Conservation (phyloP, 2,113 vertebrate species). For the Ceratotherium simum region DNA sequence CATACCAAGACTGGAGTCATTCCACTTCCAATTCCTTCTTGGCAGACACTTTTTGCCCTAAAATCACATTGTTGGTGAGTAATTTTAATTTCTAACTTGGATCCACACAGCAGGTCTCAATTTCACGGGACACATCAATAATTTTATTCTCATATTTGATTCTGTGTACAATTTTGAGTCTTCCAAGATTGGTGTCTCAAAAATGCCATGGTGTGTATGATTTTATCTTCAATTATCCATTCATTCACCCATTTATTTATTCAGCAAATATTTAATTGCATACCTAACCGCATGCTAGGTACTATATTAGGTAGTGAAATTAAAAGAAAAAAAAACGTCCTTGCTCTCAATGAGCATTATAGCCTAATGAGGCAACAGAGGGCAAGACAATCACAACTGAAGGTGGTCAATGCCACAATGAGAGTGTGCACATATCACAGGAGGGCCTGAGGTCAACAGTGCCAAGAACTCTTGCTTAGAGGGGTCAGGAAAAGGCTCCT, state of each 20-base stretch:
- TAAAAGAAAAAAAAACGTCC: neutral
- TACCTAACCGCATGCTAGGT: neutral
- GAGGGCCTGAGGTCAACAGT: neutral
- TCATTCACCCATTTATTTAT: conserved; percentile 21
- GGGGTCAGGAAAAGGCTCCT: neutral
- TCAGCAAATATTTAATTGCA: conserved; percentile 46
- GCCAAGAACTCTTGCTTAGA: neutral
- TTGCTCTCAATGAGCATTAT: neutral
- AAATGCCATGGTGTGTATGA: neutral
- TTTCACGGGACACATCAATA: neutral
- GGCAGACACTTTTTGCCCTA: neutral
- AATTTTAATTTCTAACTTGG: conserved; percentile 19
- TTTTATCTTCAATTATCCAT: conserved; percentile 1
- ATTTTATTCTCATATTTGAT: conserved; percentile 26
- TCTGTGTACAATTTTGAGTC: conserved; percentile 28
- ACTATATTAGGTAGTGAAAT: neutral
- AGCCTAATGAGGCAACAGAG: neutral
- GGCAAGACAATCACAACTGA: neutral
- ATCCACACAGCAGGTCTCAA: neutral
- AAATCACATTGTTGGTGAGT: neutral
- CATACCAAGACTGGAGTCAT: neutral
- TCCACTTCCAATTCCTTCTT: neutral
- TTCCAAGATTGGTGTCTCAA: neutral
- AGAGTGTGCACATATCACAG: neutral
- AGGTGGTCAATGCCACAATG: neutral